These are phyloP conservation scores for Ianthella basta DNA, from an alignment of 37 sponge, comb jelly and placozoan species.

Conservation along the genomic window DNA sequence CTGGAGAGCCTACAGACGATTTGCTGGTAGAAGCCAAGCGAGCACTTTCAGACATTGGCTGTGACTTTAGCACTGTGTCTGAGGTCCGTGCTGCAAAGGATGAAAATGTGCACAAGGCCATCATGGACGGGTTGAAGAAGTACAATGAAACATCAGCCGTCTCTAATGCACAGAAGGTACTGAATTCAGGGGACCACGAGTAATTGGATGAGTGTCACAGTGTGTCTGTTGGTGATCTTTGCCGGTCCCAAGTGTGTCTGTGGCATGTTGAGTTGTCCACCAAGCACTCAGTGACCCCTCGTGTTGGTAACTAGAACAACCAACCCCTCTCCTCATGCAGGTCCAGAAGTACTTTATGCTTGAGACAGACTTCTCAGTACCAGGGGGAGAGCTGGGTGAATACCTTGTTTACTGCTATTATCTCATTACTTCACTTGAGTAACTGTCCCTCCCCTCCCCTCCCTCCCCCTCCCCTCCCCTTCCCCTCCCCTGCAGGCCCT, in stretches of 20 bases:
- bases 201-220: too few species aligned
- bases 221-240: neutral
- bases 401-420: neutral
- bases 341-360: conserved; percentile 77
- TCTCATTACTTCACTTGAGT: neutral
- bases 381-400: conserved; percentile 84
- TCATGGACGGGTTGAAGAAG: conserved; percentile 74
- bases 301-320: too few species aligned
- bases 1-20: conserved; percentile 75
- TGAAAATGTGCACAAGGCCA: conserved; percentile 67
- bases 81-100: conserved; percentile 73
- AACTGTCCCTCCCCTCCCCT: neutral
- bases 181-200: neutral
- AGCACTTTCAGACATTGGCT: conserved; percentile 41
- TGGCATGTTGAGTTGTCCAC: neutral
- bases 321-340: too few species aligned
- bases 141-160: conserved; percentile 60
- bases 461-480: too few species aligned
- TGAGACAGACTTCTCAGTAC: conserved; percentile 70
- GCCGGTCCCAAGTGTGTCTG: neutral
- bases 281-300: neutral
- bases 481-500: conserved; percentile 54
- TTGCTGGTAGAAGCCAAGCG: conserved; percentile 38
- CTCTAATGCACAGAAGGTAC: conserved; percentile 86
- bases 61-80: conserved; percentile 64